A percentile compares a stretch with the other conserved stretches of the same genome.
These are phyloP conservation scores for Microlaimidae sp. DNA, from an alignment of 2,888 invertebrate genomes.

Conservation along the genomic window DNA sequence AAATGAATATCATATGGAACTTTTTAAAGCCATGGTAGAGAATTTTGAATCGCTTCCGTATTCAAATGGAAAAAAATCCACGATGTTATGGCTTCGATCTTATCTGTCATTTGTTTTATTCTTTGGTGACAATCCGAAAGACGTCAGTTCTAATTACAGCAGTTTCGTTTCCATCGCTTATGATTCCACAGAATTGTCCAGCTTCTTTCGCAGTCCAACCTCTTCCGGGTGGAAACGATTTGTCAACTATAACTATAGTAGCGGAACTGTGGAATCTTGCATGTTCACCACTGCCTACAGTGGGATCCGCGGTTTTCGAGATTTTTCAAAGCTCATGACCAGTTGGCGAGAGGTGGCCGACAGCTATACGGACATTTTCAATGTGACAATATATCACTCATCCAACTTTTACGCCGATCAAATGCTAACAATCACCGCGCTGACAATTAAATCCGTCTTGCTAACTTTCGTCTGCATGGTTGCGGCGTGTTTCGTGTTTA, in stretches of 20 bases:
- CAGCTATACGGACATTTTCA: not conserved
- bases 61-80: not conserved
- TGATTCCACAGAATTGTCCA: not conserved
- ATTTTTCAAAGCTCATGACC: too few species aligned
- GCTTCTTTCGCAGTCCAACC: not conserved
- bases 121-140: too few species aligned
- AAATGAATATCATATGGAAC: not conserved
- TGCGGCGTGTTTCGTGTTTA: constrained; percentile 27
- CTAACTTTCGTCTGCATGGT: constrained; percentile 30
- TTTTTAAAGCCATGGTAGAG: not conserved
- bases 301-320: too few species aligned
- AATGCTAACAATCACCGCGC: constrained; percentile 21
- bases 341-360: not conserved
- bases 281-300: constrained; percentile 1
- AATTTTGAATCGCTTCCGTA: not conserved
- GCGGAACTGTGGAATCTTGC: not conserved
- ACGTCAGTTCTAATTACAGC: too few species aligned
- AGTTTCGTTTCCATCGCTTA: too few species aligned
- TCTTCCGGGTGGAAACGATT: not conserved
- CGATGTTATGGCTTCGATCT: not conserved
- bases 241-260: not conserved
- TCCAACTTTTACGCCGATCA: constrained; percentile 18
- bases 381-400: not conserved
- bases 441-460: constrained; percentile 22
- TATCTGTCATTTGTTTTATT: not conserved